Evolutionary conservation across 2,888 invertebrate species (phyloP).

Genomic region (Catocala fraxini): DNA sequence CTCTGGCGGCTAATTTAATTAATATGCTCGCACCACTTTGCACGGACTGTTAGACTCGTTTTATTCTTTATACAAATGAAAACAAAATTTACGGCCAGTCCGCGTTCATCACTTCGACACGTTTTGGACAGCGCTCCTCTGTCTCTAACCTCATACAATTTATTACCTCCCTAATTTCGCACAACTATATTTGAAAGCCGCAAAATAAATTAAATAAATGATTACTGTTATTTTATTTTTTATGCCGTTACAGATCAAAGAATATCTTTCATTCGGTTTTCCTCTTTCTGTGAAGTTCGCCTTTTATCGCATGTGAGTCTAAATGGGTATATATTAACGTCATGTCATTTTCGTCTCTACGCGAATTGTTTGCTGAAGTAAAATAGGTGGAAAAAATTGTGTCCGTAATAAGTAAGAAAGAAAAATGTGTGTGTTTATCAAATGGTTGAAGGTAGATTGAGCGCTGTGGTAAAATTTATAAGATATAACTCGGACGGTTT

Average conservation of each 20-base stretch:
- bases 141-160: conserved; percentile 24
- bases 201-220: neutral
- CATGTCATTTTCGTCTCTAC: conserved; percentile 6
- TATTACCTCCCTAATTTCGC: conserved; percentile 25
- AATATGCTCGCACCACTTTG: conserved; percentile 46
- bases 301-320: conserved; percentile 35
- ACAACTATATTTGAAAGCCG: conserved; percentile 8
- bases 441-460: conserved; percentile 25
- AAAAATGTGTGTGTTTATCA: conserved; percentile 15
- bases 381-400: neutral
- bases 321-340: conserved; percentile 27
- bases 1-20: conserved; percentile 41
- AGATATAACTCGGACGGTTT: conserved; percentile 42
- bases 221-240: conserved; percentile 7
- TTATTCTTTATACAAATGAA: conserved; percentile 37
- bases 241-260: conserved; percentile 20
- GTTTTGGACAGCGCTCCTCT: conserved; percentile 24
- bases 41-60: conserved; percentile 41
- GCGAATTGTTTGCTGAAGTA: conserved; percentile 4
- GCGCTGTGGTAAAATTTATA: conserved; percentile 44
- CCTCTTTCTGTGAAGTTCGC: conserved; percentile 26
- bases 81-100: conserved; percentile 38
- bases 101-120: conserved; percentile 30
- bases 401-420: conserved; percentile 6
- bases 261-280: conserved; percentile 34